Evolutionary conservation across 2,888 invertebrate species (phyloP).

Genomic region (Folsomia manolachei): DNA sequence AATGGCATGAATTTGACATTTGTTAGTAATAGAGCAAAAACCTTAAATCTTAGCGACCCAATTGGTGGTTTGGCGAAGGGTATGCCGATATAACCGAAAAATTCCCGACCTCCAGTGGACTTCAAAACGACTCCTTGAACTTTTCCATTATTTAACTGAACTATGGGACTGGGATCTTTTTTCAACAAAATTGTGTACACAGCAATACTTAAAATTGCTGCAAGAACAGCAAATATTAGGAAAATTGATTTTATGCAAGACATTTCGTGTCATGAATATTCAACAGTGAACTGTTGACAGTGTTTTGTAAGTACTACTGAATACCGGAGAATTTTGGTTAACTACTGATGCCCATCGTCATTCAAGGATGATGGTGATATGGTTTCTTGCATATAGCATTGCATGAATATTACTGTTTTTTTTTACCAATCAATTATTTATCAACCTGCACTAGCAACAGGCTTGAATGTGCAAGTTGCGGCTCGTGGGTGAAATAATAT

Average conservation of each 20-base stretch:
- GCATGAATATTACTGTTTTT: no score
- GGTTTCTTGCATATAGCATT: no score
- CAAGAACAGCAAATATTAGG: not conserved
- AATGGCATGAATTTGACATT: not conserved
- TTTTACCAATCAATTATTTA: no score
- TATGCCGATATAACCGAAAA: not conserved
- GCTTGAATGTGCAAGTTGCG: no score
- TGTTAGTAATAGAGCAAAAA: not conserved
- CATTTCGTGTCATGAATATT: no score
- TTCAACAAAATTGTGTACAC: not conserved
- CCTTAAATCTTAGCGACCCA: not conserved
- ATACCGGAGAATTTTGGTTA: no score
- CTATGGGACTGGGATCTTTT: not conserved
- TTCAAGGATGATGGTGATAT: no score
- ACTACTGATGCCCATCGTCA: no score
- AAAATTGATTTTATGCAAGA: not conserved
- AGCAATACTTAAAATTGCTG: not conserved
- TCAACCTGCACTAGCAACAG: no score
- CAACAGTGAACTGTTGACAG: no score
- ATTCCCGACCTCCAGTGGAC: not conserved
- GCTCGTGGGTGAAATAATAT: no score
- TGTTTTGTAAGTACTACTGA: no score
- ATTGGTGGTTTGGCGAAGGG: not conserved
- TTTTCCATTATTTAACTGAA: not conserved
- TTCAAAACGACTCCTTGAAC: not conserved